phyloP scores from a whole-genome alignment of 2,888 invertebrate species.

The Macrophya alboannulata region DNA sequence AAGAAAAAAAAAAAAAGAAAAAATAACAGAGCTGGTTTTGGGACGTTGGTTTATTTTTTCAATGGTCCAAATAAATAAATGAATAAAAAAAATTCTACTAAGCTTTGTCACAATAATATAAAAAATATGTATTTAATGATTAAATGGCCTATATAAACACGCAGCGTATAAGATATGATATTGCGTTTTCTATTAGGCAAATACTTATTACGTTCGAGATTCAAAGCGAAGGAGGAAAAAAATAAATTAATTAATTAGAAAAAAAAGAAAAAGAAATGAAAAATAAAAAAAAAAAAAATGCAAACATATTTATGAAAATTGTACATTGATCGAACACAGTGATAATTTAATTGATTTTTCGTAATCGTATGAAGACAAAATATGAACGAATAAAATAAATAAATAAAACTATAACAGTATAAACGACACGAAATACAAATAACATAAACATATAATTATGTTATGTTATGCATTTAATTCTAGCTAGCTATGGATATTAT shows the following conservation, averaged over 20 bases:
- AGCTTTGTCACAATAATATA: conserved; percentile 32
- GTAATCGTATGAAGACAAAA: not conserved
- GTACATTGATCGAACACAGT: conserved; percentile 18
- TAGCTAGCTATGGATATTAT: conserved; percentile 30
- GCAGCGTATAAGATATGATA: conserved; percentile 31
- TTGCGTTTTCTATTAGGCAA: not conserved
- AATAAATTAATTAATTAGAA: no score
- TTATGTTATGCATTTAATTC: conserved; percentile 7
- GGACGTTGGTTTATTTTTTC: conserved; percentile 45
- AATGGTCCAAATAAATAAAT: conserved; percentile 39
- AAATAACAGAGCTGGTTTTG: not conserved
- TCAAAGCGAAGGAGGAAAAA: not conserved
- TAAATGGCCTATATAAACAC: conserved; percentile 22
- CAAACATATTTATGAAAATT: conserved; percentile 20
- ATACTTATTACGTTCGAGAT: not conserved
- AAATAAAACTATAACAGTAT: not conserved
- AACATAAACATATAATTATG: not conserved
- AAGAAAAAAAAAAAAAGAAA: not conserved
- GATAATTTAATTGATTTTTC: conserved; percentile 13
- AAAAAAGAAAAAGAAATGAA: no score
- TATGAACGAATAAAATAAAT: no score
- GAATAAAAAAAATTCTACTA: conserved; percentile 22
- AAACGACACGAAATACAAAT: not conserved
- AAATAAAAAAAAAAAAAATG: not conserved
- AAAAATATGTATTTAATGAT: conserved; percentile 9